Base-by-base conservation (phyloP, 2,888 invertebrate genomes). In the Tenthredo distinguenda region DNA sequence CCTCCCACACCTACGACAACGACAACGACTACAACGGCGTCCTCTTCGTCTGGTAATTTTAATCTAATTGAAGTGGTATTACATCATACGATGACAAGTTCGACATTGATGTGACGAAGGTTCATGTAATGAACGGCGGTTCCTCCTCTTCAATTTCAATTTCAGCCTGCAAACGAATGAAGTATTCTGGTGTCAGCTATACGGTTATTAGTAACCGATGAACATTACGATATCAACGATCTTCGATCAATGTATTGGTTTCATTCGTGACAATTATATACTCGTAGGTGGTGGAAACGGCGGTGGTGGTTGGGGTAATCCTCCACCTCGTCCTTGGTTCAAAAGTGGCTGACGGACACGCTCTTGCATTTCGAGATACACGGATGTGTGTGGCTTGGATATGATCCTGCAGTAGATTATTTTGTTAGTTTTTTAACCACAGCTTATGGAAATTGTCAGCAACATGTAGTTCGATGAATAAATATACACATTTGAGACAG, bases 1-100 rank as follows among this genome's bases (percentile, higher is more conserved):
- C 26, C 83, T 37, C 9, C 9, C 31, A n/a, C 68, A 10, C 68
- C 65, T 2, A 43, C 83, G 6, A 26, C 65, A 21, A 47, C 68
- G 31, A 43, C 83, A 18, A 68, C 68, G 2, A 50, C 68, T 15
- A 43, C 82, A 26, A 15, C 81, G 12, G 55, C 81, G 12, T 50
- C 21, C 62, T 12, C 6, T 26, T 18, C n/a, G 18, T 40, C 37
- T 77, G 81, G 81, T 81, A 62, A 37, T 62, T 81, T 40, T 62
- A 26, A 62, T 62, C 37, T 81, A 26, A 81, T 81, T 62, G 3
- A 81, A 62, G 31, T 34, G 31, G 9, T 18, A 26, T 31, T 5
- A 55, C n/a, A 12, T 50, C 50, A 31, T 55, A 34, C 7, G 55
- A 47, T 18, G 50, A 31, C 77, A 55, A 47, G 47, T 26, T 26